Percentiles rank a stretch among this genome's conserved stretches.
phyloP scores from a whole-genome alignment of 2,113 vertebrate genomes.

The Charina bottae region DNA sequence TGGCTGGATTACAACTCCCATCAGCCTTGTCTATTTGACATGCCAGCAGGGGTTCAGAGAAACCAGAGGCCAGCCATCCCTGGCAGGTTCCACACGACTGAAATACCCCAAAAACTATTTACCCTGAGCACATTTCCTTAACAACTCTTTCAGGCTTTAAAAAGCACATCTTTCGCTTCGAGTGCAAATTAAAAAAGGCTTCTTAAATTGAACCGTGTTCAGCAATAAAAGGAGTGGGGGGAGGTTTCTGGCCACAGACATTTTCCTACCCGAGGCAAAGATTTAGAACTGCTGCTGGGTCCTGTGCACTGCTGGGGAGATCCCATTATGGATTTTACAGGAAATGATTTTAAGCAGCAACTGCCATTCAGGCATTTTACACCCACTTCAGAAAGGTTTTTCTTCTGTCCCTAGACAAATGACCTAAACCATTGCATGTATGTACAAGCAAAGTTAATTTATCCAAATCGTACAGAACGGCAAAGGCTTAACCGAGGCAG shows the following conservation, averaged over 20 bases:
- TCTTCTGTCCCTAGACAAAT: slow-evolving; percentile 30
- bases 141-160: slow-evolving; percentile 38
- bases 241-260: background rate
- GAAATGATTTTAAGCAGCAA: background rate
- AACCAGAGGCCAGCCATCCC: background rate
- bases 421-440: slow-evolving; percentile 29
- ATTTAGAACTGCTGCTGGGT: background rate
- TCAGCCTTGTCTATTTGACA: background rate
- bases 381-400: no score
- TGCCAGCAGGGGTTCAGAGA: background rate
- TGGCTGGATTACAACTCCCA: slow-evolving; percentile 53
- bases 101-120: slow-evolving; percentile 9
- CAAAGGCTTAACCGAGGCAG: slow-evolving; percentile 18
- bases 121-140: slow-evolving; percentile 69
- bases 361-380: background rate
- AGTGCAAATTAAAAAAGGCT: background rate
- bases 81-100: background rate
- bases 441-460: background rate
- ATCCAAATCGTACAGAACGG: slow-evolving; percentile 44
- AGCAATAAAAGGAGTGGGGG: background rate
- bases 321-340: background rate
- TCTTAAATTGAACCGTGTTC: background rate
- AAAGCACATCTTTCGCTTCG: background rate
- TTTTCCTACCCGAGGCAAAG: background rate
- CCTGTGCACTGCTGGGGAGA: background rate